Base-by-base conservation (phyloP, 2,113 vertebrate species). In the Myrmophylax atrothorax region DNA sequence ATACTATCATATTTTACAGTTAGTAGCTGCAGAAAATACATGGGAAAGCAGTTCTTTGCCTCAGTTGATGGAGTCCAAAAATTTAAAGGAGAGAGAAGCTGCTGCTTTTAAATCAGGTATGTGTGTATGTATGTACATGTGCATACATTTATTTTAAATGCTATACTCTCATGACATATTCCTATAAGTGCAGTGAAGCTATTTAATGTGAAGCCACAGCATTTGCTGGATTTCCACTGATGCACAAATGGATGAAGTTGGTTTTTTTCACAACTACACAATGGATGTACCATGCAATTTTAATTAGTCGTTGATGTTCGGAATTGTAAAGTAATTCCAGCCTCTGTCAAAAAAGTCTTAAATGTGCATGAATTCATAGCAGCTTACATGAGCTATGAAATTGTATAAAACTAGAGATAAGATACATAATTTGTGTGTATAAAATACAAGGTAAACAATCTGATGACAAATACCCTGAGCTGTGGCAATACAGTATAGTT, bases 1-100 rank as follows among this genome's bases (percentile, higher is more conserved):
- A 81, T 93, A 28, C 50, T 87, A 18, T 96, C 69, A 52, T 98
- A 70, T 94, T 95, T 97, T 97, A 89, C 96, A 99, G 99, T 90
- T 94, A 59, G 85, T 93, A 70, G 62, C 96, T 81, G 59, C 96
- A 89, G 98, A 98, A 80, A 91, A 95, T 68, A 87, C 64, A 4
- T 92, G 94, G 77, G 94, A 84, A 88, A 94, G 91, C 66, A 7
- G 90, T 90, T 89, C 81, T 87, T 95, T 93, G 44, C 66, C 69
- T 10, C 95, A 88, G 33, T 84, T 95, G 63, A 70, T 37, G 83
- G 92, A 53, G 42, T 84, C 87, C 80, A 89, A 97, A 89, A 77
- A 86, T 33, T 35, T 87, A 78, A 96, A 96, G 97, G 98, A 98
- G 96, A 97, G 67, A 70, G 79, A 93, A 90, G 42, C 89, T n/a